phyloP scores from a whole-genome alignment of 2,797 vertebrate species.

The Aeoliscus strigatus region DNA sequence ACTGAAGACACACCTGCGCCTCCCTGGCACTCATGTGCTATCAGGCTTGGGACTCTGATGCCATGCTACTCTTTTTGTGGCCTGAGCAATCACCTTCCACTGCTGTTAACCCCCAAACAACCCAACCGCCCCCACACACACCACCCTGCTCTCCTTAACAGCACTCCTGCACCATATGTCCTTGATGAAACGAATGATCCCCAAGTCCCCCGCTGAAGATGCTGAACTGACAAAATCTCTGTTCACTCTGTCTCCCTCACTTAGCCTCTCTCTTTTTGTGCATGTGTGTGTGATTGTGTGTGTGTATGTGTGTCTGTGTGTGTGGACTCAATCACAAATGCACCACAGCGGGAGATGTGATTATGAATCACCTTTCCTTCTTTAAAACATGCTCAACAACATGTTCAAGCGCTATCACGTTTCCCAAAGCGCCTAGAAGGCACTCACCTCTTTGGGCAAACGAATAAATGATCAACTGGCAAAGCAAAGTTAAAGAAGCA shows the following conservation, averaged over 20 bases:
- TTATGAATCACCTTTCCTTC: no score
- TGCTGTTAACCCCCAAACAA: neutral
- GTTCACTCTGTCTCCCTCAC: constrained; percentile 26
- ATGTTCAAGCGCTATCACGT: no score
- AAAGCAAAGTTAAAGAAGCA: constrained; percentile 22
- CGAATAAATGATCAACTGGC: constrained; percentile 13
- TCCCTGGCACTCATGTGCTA: constrained; percentile 42
- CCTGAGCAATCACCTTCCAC: constrained; percentile 20
- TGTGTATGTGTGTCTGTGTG: no score
- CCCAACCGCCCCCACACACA: constrained; percentile 4
- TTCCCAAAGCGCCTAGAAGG: constrained; percentile 2
- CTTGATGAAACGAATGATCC: constrained; percentile 61
- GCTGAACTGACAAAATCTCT: constrained; percentile 62
- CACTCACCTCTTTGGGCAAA: constrained; percentile 17
- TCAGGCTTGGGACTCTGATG: constrained; percentile 47
- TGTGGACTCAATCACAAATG: no score
- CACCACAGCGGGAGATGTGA: no score
- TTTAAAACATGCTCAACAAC: no score
- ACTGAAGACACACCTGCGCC: constrained; percentile 70
- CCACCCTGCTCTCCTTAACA: constrained; percentile 20
- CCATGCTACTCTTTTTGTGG: constrained; percentile 40
- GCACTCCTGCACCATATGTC: constrained; percentile 53
- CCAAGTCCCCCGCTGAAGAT: constrained; percentile 47
- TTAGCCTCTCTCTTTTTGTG: constrained; percentile 14
- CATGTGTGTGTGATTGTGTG: no score